Conservation (phyloP, 1,140 invertebrate species). For the Pseudomyrmex flavicornis region DNA sequence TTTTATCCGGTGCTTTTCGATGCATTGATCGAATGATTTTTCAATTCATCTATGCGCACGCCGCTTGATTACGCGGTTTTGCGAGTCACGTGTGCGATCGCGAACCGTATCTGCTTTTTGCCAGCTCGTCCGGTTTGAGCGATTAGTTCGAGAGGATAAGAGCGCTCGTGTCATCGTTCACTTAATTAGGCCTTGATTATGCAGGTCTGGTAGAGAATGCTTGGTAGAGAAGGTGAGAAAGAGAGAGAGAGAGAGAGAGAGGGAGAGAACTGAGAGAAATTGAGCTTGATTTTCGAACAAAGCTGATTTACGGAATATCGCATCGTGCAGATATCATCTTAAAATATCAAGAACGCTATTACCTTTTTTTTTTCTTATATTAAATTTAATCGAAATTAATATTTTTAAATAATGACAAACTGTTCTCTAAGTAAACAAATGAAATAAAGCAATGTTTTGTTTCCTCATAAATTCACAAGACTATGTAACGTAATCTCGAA, state of each 20-base stretch:
- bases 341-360: not conserved
- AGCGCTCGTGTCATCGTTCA: slow-evolving; percentile 65
- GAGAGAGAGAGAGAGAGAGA: slow-evolving; percentile 2
- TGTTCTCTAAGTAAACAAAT: no score
- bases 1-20: not conserved
- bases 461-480: not conserved
- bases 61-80: slow-evolving; percentile 60
- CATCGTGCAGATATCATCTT: not conserved
- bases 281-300: slow-evolving; percentile 40
- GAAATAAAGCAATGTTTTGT: not conserved
- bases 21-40: not conserved
- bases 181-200: slow-evolving; percentile 74
- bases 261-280: slow-evolving; percentile 20
- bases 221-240: not conserved
- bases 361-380: not conserved
- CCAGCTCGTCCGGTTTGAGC: slow-evolving; percentile 20
- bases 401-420: not conserved
- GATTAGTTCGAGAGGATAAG: slow-evolving; percentile 64
- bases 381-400: not conserved
- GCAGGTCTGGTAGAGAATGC: slow-evolving; percentile 65
- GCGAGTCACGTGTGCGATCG: slow-evolving; percentile 59
- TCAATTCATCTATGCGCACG: slow-evolving; percentile 7
- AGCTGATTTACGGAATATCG: slow-evolving; percentile 45
- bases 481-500: no score
- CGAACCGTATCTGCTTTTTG: slow-evolving; percentile 63